Base-by-base conservation (phyloP, 2,888 invertebrate species). In the Euproctis similis region DNA sequence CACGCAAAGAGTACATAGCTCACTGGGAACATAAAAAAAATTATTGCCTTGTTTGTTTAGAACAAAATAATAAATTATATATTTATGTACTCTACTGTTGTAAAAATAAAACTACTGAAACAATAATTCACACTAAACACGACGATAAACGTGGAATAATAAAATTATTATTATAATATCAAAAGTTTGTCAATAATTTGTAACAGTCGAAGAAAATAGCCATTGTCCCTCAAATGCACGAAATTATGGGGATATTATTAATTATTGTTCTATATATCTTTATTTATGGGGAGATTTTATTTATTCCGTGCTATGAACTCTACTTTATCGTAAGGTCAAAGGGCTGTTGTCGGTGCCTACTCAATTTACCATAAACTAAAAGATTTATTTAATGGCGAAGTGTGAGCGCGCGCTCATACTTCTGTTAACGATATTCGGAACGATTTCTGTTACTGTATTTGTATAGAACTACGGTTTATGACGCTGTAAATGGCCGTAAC, bases 111-210 rank as follows among this genome's bases (percentile, higher is more conserved):
- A 52, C 49, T 48, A 47, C 43, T 29, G 36, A 50, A 46, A 53
- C 59, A 49, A 62, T 69, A 59, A 70, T 65, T 68, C 56, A 47
- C 49, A 47, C 58, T 60, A 61, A 62, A 59, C 51, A 36, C 46
- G 51, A 39, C 54, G 48, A 67, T 65, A 63, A 61, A 58, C 52
- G 16, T 36, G 36, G 44, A 42, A 58, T 53, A 57, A 61, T 64
- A 59, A 59, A 57, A 59, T 53, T 46, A n/a, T n/a, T n/a, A n/a
- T n/a, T n/a, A 49, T 63, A 53, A 64, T 58, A 59, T 55, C 48
- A 38, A 54, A 70, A 68, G 46, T 69, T 68, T 30, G 37, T 37
- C 59, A 50, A 63, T 69, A 66, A 43, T 40, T 40, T 22, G 40
- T 59, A 58, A 63, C 59, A 58, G 58, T 34, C 48, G 48, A 54